Base-by-base conservation (phyloP, 2,888 invertebrate genomes). In the Hetaerina titia region DNA sequence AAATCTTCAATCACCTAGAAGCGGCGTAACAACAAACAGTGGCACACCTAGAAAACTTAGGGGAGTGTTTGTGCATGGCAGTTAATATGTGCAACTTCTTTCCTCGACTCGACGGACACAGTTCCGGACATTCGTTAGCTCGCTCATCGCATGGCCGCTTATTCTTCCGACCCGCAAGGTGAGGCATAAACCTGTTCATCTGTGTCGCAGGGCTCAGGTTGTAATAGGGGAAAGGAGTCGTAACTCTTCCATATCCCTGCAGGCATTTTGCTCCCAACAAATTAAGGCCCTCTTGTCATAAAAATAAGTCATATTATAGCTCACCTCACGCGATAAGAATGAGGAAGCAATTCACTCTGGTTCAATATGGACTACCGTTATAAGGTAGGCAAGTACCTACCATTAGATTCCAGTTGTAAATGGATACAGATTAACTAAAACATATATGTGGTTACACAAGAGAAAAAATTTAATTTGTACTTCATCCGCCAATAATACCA, bases 131-230 rank as follows among this genome's bases (percentile, higher is more conserved):
- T 81, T 81, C 81, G 81, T 81, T 81, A 81, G 25, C 31, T 81
- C 31, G 81, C 81, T 81, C 25, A 81, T 81, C 81, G 81, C 31
- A 31, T 22, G 81, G 31, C 11, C 81, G 31, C 81, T 81, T 81
- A 81, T 81, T 81, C 81, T 81, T 31, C 81, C 81, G 81, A 31
- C 25, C 81, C 81, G 25, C 81, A 81, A 81, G 81, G 81, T 81
- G 81, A 81, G 6, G 81, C 81, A 81, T 81, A 81, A 81, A 81
- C 81, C 31, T 31, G 81, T 81, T 81, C 81, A 81, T 81, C 81
- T 81, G 81, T 2, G 81, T 81, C 25, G 31, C 81, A 15, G 31
- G 25, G 25, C 11, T 31, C 13, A 31, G 13, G 2, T 11, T 25
- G 25, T 81, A 81, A 81, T 81, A 31, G 81, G 31, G 15, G 81